Conservation (phyloP, 2,113 vertebrate genomes). For the Tupaia chinensis region DNA sequence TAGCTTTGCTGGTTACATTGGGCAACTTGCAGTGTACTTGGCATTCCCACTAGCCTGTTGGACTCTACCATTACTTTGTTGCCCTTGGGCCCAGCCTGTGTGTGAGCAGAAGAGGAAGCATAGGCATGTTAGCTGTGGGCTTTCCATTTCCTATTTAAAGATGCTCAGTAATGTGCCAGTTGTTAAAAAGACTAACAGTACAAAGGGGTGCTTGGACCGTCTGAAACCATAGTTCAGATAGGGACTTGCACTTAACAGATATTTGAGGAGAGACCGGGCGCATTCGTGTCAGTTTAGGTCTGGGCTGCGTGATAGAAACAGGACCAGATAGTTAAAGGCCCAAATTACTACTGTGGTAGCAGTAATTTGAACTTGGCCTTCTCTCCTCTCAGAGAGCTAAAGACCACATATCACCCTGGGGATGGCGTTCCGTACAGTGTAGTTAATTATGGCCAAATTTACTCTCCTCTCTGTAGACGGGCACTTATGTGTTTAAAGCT, state of each 20-base stretch:
- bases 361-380: neutral
- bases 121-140: neutral
- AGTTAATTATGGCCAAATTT: neutral
- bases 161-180: neutral
- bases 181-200: neutral
- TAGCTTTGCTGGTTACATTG: neutral
- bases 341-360: neutral
- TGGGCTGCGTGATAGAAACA: neutral
- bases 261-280: neutral
- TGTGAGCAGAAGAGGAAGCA: neutral
- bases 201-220: neutral
- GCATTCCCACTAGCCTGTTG: neutral
- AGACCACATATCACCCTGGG: neutral
- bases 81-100: neutral
- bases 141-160: constrained; percentile 31
- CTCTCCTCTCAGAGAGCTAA: neutral
- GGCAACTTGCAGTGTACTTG: too few species aligned
- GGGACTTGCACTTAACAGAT: neutral
- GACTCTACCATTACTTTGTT: too few species aligned
- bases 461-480: too few species aligned
- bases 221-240: neutral
- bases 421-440: neutral
- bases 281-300: neutral
- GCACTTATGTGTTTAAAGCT: neutral
- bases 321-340: too few species aligned